Conservation (phyloP, 2,888 invertebrate genomes). For the Azorinus chamasolen region DNA sequence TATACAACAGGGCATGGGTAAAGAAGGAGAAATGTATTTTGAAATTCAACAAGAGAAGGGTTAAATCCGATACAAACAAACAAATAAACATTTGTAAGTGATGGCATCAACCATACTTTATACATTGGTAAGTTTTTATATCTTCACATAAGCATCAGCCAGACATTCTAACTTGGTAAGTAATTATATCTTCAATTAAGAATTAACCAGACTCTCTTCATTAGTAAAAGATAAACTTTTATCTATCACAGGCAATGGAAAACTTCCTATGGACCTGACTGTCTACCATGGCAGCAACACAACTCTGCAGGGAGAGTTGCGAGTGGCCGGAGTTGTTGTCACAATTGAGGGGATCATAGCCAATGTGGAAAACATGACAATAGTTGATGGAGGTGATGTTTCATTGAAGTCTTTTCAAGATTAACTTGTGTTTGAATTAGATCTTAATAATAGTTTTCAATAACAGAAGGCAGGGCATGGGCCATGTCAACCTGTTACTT, state of each 20-base stretch:
- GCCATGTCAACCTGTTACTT: too few relatives aligned
- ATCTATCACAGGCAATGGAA: conserved; percentile 56
- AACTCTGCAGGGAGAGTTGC: conserved; percentile 74
- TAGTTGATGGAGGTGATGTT: conserved; percentile 73
- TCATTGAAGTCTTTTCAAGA: too few relatives aligned
- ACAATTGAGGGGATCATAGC: conserved; percentile 71
- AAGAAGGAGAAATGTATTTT: too few relatives aligned
- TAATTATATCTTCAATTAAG: too few relatives aligned
- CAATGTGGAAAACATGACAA: conserved; percentile 77
- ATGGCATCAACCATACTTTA: conserved; percentile 75
- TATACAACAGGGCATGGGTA: too few relatives aligned
- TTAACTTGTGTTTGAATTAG: too few relatives aligned
- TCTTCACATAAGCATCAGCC: conserved; percentile 73
- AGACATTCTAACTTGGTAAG: conserved; percentile 68
- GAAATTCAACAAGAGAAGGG: too few relatives aligned
- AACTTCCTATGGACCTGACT: conserved; percentile 68
- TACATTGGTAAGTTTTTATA: conserved; percentile 64
- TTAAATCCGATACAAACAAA: too few relatives aligned
- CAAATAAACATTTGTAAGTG: too few relatives aligned
- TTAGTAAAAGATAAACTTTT: conserved; percentile 55
- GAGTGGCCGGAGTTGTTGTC: conserved; percentile 74
- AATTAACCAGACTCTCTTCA: conserved; percentile 73
- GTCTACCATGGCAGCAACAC: conserved; percentile 72
- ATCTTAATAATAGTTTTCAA: too few relatives aligned
- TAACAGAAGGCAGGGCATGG: too few relatives aligned